Base-by-base conservation (phyloP, 2,797 vertebrate species). In the Acomys russatus region DNA sequence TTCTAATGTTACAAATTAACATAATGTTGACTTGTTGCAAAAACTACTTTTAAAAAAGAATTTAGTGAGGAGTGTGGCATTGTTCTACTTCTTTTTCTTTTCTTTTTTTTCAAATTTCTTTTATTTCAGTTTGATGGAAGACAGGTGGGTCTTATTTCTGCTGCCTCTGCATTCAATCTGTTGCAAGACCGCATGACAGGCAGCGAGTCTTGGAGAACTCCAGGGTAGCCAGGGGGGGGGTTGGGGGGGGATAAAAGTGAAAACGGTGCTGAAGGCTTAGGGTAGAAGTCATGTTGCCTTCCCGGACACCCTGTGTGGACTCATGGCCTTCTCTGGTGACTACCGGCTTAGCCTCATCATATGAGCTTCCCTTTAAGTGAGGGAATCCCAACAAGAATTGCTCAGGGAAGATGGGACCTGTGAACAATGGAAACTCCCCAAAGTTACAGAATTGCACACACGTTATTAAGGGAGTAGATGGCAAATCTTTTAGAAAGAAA, bases 91-190 rank as follows among this genome's bases (percentile, higher is more conserved):
- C 44, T 44, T 44, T 44, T 44, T 44, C n/a, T n/a, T n/a, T n/a
- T 76, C 25, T 44, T 44, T n/a, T n/a, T n/a, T n/a, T n/a, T 4
- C 59, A 97, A 90, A 92, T 91, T 95, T 95, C 56, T 93, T 94
- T 95, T 84, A 90, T 93, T 95, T 91, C 68, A 78, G 82, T 82
- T 80, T 96, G 90, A 96, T 82, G 61, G 80, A 96, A 97, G 90
- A 83, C 91, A 97, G 92, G 94, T 97, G 96, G 59, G 20, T 74
- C 71, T 88, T 71, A 12, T 82, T 86, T 71, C 91, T 96, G 51
- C 61, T 88, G 68, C 66, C 85, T 90, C 94, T 90, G 59, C 33
- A 74, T 76, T 83, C 92, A 83, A 1, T 93, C 88, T 94, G 86
- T 28, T 86, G 59, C 35, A 88, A 35, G 73, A 71, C 92, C 86